Conservation (phyloP, 2,888 invertebrate genomes). For the Leptinotarsa tumamoca region DNA sequence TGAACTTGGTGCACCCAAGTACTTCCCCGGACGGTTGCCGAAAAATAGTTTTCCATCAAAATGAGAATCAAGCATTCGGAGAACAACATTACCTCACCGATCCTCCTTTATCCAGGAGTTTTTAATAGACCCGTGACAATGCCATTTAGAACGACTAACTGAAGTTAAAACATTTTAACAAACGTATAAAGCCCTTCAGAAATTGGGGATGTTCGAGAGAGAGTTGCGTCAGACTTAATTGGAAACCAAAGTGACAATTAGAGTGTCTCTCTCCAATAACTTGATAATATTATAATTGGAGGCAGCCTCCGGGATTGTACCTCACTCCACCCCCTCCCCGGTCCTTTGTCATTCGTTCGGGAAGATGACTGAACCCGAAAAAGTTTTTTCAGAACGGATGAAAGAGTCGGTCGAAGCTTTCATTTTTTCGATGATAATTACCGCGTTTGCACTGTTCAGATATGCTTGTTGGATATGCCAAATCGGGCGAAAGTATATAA, state of each 20-base stretch:
- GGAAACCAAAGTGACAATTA: slow-evolving; percentile 66
- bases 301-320: slow-evolving; percentile 58
- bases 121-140: slow-evolving; percentile 27
- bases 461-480: slow-evolving; percentile 53
- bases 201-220: slow-evolving; percentile 54
- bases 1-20: too few species aligned
- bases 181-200: slow-evolving; percentile 47
- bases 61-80: too few species aligned
- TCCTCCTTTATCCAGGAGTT: neutral
- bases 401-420: slow-evolving; percentile 30
- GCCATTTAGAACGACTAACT: slow-evolving; percentile 40
- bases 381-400: slow-evolving; percentile 35
- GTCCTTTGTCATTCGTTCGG: slow-evolving; percentile 10
- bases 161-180: slow-evolving; percentile 47
- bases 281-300: slow-evolving; percentile 65
- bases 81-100: too few species aligned
- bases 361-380: slow-evolving; percentile 28
- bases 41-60: too few species aligned
- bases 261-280: slow-evolving; percentile 59
- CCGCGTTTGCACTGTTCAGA: slow-evolving; percentile 32
- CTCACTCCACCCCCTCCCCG: slow-evolving; percentile 47
- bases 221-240: slow-evolving; percentile 62
- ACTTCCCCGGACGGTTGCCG: too few species aligned
- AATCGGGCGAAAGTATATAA: slow-evolving; percentile 63
- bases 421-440: slow-evolving; percentile 47